Base-by-base conservation (phyloP, 2,888 invertebrate species). In the Campoletis raptor region DNA sequence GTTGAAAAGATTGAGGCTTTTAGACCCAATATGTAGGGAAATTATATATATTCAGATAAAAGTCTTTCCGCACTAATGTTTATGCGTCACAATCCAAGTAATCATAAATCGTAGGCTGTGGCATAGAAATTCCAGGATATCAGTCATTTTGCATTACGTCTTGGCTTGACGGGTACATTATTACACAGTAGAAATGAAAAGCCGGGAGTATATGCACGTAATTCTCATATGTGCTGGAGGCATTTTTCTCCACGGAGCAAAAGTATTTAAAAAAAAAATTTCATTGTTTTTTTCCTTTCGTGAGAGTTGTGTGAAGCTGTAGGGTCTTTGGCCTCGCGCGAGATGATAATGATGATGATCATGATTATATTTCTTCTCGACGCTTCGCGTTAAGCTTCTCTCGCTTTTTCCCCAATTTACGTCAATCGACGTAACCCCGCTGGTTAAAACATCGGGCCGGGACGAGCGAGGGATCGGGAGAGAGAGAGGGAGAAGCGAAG, bases 381-480 rank as follows among this genome's bases (percentile, higher is more conserved):
- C 37, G 61, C 42, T 66, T 42, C 57, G 54, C 37, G 80, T 15
- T 15, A 48, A 45, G 66, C 81, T 81, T 66, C 69, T 54, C 70
- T 70, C 57, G 81, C 78, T 86, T 83, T 61, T 81, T 88, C 90
- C 90, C 91, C 90, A 90, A 90, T 91, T 90, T 88, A 69, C 90
- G 88, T 90, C 90, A 91, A 91, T 91, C 90, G 90, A 78, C 85
- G 85, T 87, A 83, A 77, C 77, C 57, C 79, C 67, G 69, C 74
- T 64, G 42, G 67, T 77, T 61, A 36, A 74, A 74, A 18, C 48
- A 21, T 36, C 1, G 48, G 36, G 5, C 45, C 72, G 66, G 80
- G 67, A 52, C 36, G 48, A 54, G 42, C 67, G 36, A 54, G 64
- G 42, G 76, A 54, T 18, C 8, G 18, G 21, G 57, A 3, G 70